These are phyloP conservation scores for Todiramphus chloris DNA, from an alignment of 2,113 vertebrate genomes.

Conservation along the genomic window DNA sequence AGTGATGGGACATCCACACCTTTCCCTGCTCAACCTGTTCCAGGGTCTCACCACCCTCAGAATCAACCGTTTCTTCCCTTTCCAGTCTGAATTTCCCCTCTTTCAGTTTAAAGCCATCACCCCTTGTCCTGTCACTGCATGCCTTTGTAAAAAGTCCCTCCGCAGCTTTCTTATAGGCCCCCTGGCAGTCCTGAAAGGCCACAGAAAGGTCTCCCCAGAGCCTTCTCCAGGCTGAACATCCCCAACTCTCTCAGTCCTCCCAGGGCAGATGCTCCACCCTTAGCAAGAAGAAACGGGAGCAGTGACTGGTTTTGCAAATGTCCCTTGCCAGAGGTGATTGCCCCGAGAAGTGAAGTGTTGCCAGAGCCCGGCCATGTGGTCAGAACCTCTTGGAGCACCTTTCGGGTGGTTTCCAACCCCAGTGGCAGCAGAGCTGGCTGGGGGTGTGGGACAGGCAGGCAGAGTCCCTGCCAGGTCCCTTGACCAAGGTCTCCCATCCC, in stretches of 20 bases:
- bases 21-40: neutral
- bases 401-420: neutral
- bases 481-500: neutral
- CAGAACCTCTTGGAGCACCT: neutral
- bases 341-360: rapidly evolving
- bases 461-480: neutral
- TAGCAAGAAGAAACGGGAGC: rapidly evolving
- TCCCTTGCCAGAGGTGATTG: neutral
- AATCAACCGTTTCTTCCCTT: neutral
- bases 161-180: neutral
- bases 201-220: neutral
- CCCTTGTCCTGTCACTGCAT: neutral
- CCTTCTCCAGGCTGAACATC: neutral
- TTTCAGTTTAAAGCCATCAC: neutral
- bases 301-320: rapidly evolving
- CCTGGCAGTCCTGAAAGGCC: neutral
- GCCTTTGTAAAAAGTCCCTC: neutral
- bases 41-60: neutral
- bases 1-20: neutral
- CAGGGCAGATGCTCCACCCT: neutral
- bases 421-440: neutral
- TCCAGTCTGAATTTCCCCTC: neutral
- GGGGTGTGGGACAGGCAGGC: neutral
- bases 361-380: rapidly evolving
- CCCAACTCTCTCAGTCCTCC: neutral